Conservation (phyloP, 2,888 invertebrate species). For the Phasia obesa region DNA sequence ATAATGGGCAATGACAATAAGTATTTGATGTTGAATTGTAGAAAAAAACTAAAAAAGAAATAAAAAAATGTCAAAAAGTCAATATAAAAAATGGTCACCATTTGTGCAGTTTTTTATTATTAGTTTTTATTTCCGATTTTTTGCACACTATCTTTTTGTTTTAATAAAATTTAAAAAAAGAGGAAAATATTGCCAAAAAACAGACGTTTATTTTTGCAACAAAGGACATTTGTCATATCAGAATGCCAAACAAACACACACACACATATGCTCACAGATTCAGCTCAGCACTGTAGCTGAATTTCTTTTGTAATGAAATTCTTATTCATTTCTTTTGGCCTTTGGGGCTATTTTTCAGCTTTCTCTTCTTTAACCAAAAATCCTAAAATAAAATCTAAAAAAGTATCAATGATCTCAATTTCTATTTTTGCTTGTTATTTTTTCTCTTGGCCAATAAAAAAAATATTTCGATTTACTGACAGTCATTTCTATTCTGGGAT, state of each 20-base stretch:
- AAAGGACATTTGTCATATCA: slow-evolving; percentile 56
- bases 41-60: slow-evolving; percentile 7
- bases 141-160: slow-evolving; percentile 44
- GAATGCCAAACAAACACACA: slow-evolving; percentile 19
- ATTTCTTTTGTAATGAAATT: slow-evolving; percentile 10
- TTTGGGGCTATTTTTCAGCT: slow-evolving; percentile 56
- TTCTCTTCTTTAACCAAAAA: slow-evolving; percentile 6
- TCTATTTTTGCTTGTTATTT: slow-evolving; percentile 3
- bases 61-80: slow-evolving; percentile 6
- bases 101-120: not conserved
- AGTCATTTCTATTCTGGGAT: not conserved
- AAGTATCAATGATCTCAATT: slow-evolving; percentile 58
- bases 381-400: slow-evolving; percentile 34
- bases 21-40: slow-evolving; percentile 40
- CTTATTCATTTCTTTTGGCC: slow-evolving; percentile 42
- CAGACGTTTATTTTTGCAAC: slow-evolving; percentile 44
- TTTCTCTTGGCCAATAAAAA: slow-evolving; percentile 55
- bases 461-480: slow-evolving; percentile 12
- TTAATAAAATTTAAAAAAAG: slow-evolving; percentile 1
- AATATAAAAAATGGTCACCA: slow-evolving; percentile 35
- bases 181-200: slow-evolving; percentile 27
- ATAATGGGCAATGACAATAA: slow-evolving; percentile 55
- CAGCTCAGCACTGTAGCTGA: slow-evolving; percentile 14
- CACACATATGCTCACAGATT: not conserved
- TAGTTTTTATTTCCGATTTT: slow-evolving; percentile 18